These are phyloP conservation scores for Misgurnus mizolepis DNA, from an alignment of 2,113 vertebrate species.

Conservation along the genomic window DNA sequence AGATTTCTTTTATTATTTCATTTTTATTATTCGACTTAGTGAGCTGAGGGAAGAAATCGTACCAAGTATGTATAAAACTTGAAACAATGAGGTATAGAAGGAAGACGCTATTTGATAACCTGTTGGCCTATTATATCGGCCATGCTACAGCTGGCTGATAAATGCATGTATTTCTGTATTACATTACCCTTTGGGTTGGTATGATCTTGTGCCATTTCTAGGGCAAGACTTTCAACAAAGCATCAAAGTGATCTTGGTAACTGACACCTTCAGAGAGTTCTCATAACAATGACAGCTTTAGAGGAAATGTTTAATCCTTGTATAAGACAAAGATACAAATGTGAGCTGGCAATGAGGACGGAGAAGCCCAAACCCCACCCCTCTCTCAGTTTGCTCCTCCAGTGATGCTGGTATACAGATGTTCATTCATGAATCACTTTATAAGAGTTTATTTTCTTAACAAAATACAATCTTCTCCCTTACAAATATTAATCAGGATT, in stretches of 20 bases:
- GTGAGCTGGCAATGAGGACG: background rate
- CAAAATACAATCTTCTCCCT: too few species aligned
- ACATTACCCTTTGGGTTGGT: background rate
- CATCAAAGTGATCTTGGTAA: background rate
- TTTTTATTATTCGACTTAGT: too few species aligned
- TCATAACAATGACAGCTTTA: slow-evolving; percentile 10
- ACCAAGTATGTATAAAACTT: too few species aligned
- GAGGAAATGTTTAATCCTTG: background rate
- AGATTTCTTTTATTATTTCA: too few species aligned
- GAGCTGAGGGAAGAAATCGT: too few species aligned
- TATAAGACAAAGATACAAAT: background rate
- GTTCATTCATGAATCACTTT: slow-evolving; percentile 7
- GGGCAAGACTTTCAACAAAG: background rate
- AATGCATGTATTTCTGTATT: background rate
- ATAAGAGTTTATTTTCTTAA: too few species aligned
- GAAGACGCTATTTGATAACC: too few species aligned
- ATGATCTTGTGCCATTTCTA: background rate
- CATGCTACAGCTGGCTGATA: too few species aligned
- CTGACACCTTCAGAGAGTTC: slow-evolving; percentile 12
- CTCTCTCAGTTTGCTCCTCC: slow-evolving; percentile 13
- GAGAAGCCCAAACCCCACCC: slow-evolving; percentile 20
- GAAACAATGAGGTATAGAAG: too few species aligned
- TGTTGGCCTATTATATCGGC: too few species aligned
- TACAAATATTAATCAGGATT: too few species aligned
- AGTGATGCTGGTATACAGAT: slow-evolving; percentile 41